A percentile compares a stretch with the other conserved stretches of the same genome.
Evolutionary conservation across 2,797 vertebrate species (phyloP).

Genomic region (Cirrhinus molitorella): DNA sequence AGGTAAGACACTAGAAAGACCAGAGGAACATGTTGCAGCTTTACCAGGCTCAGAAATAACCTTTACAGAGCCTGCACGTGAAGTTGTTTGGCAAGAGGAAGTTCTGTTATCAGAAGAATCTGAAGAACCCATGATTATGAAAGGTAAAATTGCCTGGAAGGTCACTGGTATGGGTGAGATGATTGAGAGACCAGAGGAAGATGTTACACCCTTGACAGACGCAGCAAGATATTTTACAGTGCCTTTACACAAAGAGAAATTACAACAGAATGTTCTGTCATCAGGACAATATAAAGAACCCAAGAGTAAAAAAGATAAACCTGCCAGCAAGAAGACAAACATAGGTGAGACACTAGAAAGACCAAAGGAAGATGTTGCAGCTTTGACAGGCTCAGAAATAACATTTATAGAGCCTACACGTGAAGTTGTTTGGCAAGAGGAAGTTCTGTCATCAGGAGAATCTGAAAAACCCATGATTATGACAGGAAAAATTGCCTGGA

Average conservation of each 20-base stretch:
- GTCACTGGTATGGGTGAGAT: not conserved
- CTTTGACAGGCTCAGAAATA: not conserved
- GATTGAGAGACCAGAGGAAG: not conserved
- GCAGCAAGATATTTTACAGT: not conserved
- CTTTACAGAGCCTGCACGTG: not conserved
- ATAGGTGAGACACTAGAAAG: not conserved
- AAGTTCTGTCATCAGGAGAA: not conserved
- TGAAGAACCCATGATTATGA: not conserved
- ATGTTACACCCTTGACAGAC: not conserved
- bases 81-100: constrained; percentile 12
- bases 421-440: not conserved
- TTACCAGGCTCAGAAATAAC: not conserved
- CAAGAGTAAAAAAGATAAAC: not conserved
- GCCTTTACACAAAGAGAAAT: too few relatives aligned
- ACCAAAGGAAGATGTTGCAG: not conserved
- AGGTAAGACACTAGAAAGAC: not conserved
- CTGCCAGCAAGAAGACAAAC: not conserved
- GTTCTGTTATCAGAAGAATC: not conserved
- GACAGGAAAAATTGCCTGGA: not conserved
- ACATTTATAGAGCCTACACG: not conserved
- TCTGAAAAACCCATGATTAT: not conserved
- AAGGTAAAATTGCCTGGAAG: not conserved
- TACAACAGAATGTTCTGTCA: constrained; percentile 10
- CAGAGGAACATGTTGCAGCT: not conserved
- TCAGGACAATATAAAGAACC: not conserved